These are phyloP conservation scores for Hesperia comma DNA, from an alignment of 2,888 invertebrate genomes.

Conservation along the genomic window DNA sequence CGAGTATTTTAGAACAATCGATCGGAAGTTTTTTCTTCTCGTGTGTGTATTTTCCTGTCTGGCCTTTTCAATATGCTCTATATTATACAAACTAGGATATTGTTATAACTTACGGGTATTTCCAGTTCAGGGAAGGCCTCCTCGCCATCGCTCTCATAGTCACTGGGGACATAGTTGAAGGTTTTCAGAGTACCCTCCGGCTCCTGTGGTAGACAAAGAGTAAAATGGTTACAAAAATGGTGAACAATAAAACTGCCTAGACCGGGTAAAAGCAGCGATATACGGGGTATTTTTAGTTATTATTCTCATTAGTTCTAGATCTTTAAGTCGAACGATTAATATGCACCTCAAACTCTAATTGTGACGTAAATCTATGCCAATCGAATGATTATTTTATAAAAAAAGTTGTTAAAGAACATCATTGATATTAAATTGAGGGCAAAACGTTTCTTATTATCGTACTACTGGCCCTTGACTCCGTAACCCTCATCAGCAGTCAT, in stretches of 20 bases:
- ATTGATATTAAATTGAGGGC: slow-evolving; percentile 42
- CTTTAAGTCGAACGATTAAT: too few relatives aligned
- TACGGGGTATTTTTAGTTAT: not conserved
- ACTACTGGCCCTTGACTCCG: slow-evolving; percentile 39
- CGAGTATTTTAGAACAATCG: not conserved
- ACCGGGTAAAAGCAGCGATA: too few relatives aligned
- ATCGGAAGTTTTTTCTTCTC: slow-evolving; percentile 4
- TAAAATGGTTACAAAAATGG: not conserved
- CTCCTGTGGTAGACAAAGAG: slow-evolving; percentile 58
- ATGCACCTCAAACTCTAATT: too few relatives aligned
- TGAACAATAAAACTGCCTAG: too few relatives aligned
- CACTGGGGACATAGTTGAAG: slow-evolving; percentile 61
- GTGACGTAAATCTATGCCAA: slow-evolving; percentile 23
- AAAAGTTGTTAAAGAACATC: slow-evolving; percentile 17
- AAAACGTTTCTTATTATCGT: slow-evolving; percentile 35
- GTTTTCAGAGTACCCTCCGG: slow-evolving; percentile 65
- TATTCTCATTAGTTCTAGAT: too few relatives aligned
- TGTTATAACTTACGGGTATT: slow-evolving; percentile 67
- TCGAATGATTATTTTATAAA: slow-evolving; percentile 21
- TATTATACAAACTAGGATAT: slow-evolving; percentile 12
- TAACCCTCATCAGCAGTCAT: slow-evolving; percentile 23
- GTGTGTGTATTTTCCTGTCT: not conserved
- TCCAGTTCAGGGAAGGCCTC: slow-evolving; percentile 77
- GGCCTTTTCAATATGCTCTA: not conserved
- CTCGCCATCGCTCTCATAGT: slow-evolving; percentile 79